A percentile compares a stretch with the other conserved stretches of the same genome.
phyloP scores from a whole-genome alignment of 2,113 vertebrate genomes.

The Typhlomys cinereus region DNA sequence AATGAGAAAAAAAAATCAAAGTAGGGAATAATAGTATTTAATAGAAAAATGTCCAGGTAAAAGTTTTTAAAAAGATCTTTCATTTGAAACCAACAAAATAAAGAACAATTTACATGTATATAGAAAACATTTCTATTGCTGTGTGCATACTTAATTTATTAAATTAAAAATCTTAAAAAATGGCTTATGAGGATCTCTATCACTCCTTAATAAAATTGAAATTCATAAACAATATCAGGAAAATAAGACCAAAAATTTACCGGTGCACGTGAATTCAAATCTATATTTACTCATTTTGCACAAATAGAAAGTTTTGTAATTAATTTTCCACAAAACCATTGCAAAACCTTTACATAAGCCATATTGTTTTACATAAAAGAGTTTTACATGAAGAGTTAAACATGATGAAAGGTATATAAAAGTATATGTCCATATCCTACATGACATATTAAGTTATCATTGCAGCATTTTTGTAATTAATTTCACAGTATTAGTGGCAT shows the following conservation, averaged over 20 bases:
- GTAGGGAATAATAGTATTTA: background rate
- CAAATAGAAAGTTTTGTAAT: conserved; percentile 40
- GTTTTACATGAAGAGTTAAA: too few species aligned
- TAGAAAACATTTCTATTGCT: conserved; percentile 19
- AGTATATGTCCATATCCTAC: background rate
- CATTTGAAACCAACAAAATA: conserved; percentile 35
- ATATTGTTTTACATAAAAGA: conserved; percentile 48
- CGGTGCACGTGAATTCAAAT: conserved; percentile 19
- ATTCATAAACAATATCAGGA: conserved; percentile 4
- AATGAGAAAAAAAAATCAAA: conserved; percentile 23
- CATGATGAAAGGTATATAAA: conserved; percentile 34
- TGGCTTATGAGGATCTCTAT: conserved; percentile 29
- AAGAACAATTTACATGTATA: background rate
- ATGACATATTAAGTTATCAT: conserved; percentile 20
- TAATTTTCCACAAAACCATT: conserved; percentile 51
- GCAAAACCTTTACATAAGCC: conserved; percentile 39
- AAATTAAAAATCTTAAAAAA: conserved; percentile 27
- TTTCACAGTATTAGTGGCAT: background rate
- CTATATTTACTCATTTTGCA: conserved; percentile 35
- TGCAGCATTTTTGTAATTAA: conserved; percentile 25
- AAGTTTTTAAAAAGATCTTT: background rate
- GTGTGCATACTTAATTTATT: conserved; percentile 21
- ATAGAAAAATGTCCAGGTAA: conserved; percentile 14
- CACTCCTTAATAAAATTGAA: conserved; percentile 10
- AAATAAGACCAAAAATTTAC: conserved; percentile 45